These are phyloP conservation scores for Cercocebus atys DNA, from an alignment of 2,113 vertebrate species.

Conservation along the genomic window DNA sequence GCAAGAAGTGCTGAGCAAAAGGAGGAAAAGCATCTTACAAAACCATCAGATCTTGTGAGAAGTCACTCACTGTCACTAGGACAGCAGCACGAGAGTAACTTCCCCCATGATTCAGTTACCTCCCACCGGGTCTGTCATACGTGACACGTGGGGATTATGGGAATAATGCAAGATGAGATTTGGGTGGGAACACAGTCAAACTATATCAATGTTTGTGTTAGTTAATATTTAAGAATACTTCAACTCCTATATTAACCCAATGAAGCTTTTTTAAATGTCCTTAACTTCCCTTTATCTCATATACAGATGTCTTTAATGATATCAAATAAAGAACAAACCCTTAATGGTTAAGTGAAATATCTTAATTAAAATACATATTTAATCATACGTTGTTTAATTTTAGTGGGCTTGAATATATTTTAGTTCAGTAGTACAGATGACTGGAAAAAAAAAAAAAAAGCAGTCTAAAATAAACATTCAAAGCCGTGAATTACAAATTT, in stretches of 20 bases:
- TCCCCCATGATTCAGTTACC: no score
- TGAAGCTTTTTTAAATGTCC: not conserved
- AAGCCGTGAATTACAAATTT: not conserved
- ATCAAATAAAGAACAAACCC: not conserved
- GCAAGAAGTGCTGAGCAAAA: no score
- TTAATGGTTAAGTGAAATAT: not conserved
- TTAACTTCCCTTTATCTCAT: not conserved
- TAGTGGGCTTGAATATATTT: not conserved
- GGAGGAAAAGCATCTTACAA: no score
- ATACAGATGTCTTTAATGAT: not conserved
- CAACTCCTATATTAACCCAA: not conserved
- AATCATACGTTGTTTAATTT: not conserved
- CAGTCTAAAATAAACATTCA: not conserved
- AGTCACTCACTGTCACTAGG: no score
- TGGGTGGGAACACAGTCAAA: no score
- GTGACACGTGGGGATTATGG: no score
- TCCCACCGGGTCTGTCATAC: no score
- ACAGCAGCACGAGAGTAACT: no score
- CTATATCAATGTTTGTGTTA: no score
- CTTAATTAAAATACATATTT: not conserved
- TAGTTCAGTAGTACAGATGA: not conserved
- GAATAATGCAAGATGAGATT: no score
- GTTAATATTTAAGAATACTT: not conserved
- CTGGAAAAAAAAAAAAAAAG: not conserved
- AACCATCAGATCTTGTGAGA: no score